A percentile compares a stretch with the other conserved stretches of the same genome.
Conservation (phyloP, 2,113 vertebrate genomes). For the Procavia capensis region DNA sequence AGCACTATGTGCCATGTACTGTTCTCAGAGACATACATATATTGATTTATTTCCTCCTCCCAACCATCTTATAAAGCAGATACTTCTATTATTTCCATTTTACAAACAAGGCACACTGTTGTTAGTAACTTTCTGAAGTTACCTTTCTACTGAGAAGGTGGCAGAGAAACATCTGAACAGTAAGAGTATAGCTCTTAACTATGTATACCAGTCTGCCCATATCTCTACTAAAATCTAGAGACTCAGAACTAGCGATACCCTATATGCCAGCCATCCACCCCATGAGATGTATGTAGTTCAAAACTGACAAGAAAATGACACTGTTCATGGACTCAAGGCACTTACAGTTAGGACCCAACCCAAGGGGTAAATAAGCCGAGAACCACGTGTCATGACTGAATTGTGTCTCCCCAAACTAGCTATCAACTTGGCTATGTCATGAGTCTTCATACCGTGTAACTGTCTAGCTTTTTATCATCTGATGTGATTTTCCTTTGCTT, state of each 20-base stretch:
- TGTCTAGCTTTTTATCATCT: too few relatives aligned
- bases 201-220: neutral
- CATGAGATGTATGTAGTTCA: neutral
- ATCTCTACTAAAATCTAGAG: neutral
- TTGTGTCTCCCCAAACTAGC: too few relatives aligned
- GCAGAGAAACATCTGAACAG: neutral
- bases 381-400: too few relatives aligned
- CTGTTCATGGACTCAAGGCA: neutral
- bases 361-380: neutral
- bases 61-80: neutral
- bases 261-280: too few relatives aligned
- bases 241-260: too few relatives aligned
- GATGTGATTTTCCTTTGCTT: too few relatives aligned
- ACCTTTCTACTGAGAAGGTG: neutral
- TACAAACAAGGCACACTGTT: neutral
- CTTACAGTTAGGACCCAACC: neutral
- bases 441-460: too few relatives aligned
- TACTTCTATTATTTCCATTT: neutral
- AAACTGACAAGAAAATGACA: neutral
- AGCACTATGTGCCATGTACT: neutral
- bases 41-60: neutral
- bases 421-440: too few relatives aligned
- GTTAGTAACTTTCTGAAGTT: neutral
- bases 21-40: neutral
- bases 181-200: neutral